phyloP scores from a whole-genome alignment of 2,888 invertebrate species.

The Torymus tubicola region DNA sequence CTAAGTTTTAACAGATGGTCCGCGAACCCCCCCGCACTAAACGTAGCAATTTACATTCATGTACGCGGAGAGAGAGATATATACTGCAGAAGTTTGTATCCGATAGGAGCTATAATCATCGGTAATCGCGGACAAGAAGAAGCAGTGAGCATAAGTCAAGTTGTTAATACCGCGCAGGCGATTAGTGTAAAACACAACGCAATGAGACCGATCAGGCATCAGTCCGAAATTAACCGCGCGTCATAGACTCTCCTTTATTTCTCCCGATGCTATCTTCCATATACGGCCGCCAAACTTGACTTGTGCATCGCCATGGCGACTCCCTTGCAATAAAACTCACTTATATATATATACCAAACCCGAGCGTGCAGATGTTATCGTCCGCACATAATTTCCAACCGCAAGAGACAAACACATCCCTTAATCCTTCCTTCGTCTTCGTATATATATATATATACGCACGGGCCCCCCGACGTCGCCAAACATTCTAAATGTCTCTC shows the following conservation, averaged over 20 bases:
- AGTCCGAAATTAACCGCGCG: too few relatives aligned
- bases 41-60: conserved; percentile 52
- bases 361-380: conserved; percentile 20
- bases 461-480: conserved; percentile 47
- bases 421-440: background rate
- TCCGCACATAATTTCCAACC: conserved; percentile 8
- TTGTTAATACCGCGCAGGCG: too few relatives aligned
- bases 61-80: conserved; percentile 36
- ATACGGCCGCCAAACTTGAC: too few relatives aligned
- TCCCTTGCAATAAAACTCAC: too few relatives aligned
- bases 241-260: too few relatives aligned
- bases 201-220: too few relatives aligned
- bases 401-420: conserved; percentile 1
- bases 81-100: conserved; percentile 26
- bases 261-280: too few relatives aligned
- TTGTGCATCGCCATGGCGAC: too few relatives aligned
- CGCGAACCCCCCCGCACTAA: background rate
- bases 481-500: conserved; percentile 67
- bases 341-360: too few relatives aligned
- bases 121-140: conserved; percentile 9
- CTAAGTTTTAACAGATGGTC: too few relatives aligned
- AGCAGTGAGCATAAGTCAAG: background rate
- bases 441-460: background rate
- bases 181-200: background rate
- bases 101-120: conserved; percentile 20